Conservation (phyloP, 2,888 invertebrate genomes). For the Rugalucina vietnamica region DNA sequence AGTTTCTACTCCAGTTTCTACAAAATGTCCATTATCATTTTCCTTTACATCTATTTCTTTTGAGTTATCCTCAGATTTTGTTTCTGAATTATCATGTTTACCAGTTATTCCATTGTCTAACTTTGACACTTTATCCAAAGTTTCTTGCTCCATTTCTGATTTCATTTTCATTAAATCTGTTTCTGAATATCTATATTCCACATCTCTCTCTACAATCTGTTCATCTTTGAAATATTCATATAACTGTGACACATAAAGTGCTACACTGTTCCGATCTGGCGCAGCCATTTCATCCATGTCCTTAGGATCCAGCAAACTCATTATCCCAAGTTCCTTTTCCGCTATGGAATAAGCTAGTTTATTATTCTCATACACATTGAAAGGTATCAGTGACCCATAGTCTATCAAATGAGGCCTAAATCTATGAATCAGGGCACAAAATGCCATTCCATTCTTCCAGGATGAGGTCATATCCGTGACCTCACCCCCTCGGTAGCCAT, state of each 20-base stretch:
- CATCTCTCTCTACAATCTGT: slow-evolving; percentile 15
- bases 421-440: slow-evolving; percentile 58
- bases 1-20: not conserved
- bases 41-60: not conserved
- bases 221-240: slow-evolving; percentile 59
- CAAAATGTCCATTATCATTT: not conserved
- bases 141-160: not conserved
- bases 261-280: slow-evolving; percentile 58
- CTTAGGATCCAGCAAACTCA: slow-evolving; percentile 49
- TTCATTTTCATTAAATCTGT: not conserved
- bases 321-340: slow-evolving; percentile 55
- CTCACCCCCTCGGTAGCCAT: slow-evolving; percentile 48
- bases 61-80: not conserved
- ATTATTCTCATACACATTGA: slow-evolving; percentile 56
- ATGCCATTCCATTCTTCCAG: slow-evolving; percentile 60
- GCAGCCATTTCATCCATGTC: slow-evolving; percentile 54
- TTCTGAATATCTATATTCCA: not conserved
- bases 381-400: slow-evolving; percentile 48
- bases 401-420: slow-evolving; percentile 60
- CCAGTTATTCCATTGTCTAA: not conserved
- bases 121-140: not conserved
- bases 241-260: slow-evolving; percentile 53
- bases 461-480: slow-evolving; percentile 55
- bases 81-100: not conserved
- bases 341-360: slow-evolving; percentile 51